Conservation (phyloP, 92 coral and sea anemone genomes). For the Porites divaricata region DNA sequence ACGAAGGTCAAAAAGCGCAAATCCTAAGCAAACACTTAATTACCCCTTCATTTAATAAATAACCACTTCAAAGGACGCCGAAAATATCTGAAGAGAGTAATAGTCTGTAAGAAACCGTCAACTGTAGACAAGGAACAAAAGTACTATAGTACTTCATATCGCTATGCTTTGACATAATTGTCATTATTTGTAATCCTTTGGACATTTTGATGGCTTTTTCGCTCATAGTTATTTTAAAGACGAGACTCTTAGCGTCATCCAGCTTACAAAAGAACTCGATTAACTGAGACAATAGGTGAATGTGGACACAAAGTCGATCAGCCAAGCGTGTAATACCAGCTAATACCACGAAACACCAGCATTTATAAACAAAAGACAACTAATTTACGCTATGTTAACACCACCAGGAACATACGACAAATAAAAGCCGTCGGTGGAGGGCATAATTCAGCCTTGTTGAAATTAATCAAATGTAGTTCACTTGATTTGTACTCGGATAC, state of each 20-base stretch:
- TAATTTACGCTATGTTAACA: slow-evolving; percentile 7
- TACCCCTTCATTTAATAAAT: neutral
- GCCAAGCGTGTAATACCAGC: slow-evolving; percentile 25
- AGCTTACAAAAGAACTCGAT: neutral
- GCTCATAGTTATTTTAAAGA: neutral
- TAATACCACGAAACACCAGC: slow-evolving; percentile 5
- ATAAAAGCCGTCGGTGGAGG: neutral
- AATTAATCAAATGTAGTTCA: neutral
- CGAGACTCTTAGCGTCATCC: slow-evolving; percentile 12
- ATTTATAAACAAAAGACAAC: slow-evolving; percentile 2
- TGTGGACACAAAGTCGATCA: neutral
- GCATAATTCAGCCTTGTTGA: neutral
- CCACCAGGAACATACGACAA: slow-evolving; percentile 9
- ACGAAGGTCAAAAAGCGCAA: no score
- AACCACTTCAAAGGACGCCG: neutral
- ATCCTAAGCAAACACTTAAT: neutral
- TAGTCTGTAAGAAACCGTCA: no score
- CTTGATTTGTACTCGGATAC: neutral
- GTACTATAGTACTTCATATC: slow-evolving; percentile 2
- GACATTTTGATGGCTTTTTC: neutral
- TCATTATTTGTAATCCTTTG: neutral
- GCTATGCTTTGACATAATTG: slow-evolving; percentile 5
- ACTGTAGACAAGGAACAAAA: neutral
- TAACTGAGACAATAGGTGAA: slow-evolving; percentile 35
- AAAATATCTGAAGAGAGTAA: neutral